These are phyloP conservation scores for Drosophila siamana DNA, from an alignment of 2,888 invertebrate genomes.

Conservation along the genomic window DNA sequence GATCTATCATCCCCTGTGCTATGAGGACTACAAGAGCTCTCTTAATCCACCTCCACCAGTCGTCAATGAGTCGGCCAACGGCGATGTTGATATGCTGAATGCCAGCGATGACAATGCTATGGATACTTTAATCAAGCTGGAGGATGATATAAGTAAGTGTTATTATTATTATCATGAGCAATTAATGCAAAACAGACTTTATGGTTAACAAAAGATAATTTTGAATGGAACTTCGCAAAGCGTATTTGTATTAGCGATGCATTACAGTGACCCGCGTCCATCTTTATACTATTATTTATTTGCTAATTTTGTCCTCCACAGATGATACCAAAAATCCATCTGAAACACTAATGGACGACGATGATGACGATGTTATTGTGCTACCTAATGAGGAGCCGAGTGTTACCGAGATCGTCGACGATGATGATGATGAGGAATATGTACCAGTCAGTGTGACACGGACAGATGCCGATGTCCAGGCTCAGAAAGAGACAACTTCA, in stretches of 20 bases:
- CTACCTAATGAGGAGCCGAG: conserved; percentile 89
- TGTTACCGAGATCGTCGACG: conserved; percentile 86
- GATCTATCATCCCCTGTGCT: conserved; percentile 95
- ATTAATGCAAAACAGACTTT: background rate
- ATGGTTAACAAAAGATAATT: background rate
- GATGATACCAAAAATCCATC: conserved; percentile 40
- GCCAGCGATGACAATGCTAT: conserved; percentile 82
- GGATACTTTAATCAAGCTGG: conserved; percentile 81
- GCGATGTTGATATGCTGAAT: conserved; percentile 65
- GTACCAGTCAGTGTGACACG: conserved; percentile 69
- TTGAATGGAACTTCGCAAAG: background rate
- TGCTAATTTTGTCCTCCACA: background rate
- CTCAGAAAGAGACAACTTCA: conserved; percentile 17
- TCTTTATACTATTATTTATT: background rate
- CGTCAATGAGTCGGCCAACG: conserved; percentile 30
- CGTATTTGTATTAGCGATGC: no score
- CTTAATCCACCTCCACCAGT: conserved; percentile 74
- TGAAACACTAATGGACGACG: conserved; percentile 55
- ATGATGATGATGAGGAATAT: conserved; percentile 87
- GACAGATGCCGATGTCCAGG: conserved; percentile 36
- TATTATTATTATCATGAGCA: background rate
- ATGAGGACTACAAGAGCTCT: conserved; percentile 91
- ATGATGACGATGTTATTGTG: conserved; percentile 89
- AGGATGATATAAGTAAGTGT: conserved; percentile 63
- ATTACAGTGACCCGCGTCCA: no score